These are phyloP conservation scores for Geodia barretti DNA, from an alignment of 37 sponge, comb jelly and placozoan species.

Conservation along the genomic window DNA sequence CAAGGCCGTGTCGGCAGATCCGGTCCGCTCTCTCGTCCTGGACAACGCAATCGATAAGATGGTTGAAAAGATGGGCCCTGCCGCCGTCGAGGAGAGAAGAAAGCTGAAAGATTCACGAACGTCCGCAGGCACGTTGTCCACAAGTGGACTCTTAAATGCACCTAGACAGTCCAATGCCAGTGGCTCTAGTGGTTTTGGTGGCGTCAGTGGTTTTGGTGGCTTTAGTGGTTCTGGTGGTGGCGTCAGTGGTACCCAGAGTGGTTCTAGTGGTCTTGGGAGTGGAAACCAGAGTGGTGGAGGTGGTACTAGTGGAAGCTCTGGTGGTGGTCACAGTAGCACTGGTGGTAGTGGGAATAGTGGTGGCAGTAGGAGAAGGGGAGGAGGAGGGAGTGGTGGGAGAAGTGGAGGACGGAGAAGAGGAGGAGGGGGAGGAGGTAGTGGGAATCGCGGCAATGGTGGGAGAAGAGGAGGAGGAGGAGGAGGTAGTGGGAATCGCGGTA, in stretches of 20 bases:
- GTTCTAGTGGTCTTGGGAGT: neutral
- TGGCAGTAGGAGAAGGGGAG: neutral
- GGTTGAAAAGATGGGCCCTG: constrained; percentile 28
- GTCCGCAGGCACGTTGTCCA: too few relatives aligned
- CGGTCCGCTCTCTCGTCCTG: constrained; percentile 41
- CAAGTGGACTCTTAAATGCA: too few relatives aligned
- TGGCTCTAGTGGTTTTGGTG: neutral
- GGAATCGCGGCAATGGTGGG: neutral
- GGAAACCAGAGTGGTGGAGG: neutral
- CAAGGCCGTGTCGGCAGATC: constrained; percentile 19
- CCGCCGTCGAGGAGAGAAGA: constrained; percentile 24
- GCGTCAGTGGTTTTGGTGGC: neutral
- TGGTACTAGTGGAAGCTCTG: neutral
- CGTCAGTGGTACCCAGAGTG: neutral
- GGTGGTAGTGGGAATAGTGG: neutral
- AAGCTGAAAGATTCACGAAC: constrained; percentile 1
- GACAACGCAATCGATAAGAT: constrained; percentile 63
- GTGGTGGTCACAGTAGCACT: neutral
- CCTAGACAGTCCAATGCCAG: too few relatives aligned
- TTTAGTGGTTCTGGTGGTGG: neutral
- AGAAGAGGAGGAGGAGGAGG: neutral
- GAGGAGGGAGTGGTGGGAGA: neutral
- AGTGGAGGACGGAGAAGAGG: neutral
- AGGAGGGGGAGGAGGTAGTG: neutral
- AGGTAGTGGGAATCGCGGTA: neutral